Evolutionary conservation across 2,888 invertebrate genomes (phyloP).

Genomic region (Allygus modestus): DNA sequence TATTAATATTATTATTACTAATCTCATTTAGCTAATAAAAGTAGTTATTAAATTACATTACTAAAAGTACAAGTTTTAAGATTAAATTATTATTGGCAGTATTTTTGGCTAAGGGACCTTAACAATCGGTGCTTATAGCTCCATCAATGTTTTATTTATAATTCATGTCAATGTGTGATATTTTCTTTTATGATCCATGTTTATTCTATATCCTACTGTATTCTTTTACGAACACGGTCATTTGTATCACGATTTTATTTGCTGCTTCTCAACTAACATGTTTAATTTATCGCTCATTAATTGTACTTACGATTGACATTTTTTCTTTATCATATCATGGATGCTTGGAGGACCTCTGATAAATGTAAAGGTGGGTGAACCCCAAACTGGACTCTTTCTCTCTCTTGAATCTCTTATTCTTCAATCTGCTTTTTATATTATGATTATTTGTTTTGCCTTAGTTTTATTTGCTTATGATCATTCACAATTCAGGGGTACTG

Average conservation of each 20-base stretch:
- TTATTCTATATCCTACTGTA: neutral
- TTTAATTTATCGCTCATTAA: slow-evolving; percentile 1
- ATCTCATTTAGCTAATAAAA: too few species aligned
- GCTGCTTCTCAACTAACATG: neutral
- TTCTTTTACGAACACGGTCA: neutral
- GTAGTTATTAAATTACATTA: too few species aligned
- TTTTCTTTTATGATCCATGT: neutral
- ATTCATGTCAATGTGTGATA: neutral
- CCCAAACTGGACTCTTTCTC: slow-evolving; percentile 32
- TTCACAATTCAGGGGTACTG: neutral
- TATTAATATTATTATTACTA: too few species aligned
- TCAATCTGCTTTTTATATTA: slow-evolving; percentile 21
- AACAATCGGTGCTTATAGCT: neutral
- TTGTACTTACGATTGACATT: slow-evolving; percentile 15
- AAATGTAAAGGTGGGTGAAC: slow-evolving; percentile 45
- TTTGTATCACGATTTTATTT: neutral
- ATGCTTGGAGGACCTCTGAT: slow-evolving; percentile 46
- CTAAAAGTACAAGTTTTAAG: neutral
- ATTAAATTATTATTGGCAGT: slow-evolving; percentile 1
- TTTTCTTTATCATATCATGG: slow-evolving; percentile 24
- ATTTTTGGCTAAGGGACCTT: slow-evolving; percentile 30
- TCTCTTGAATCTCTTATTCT: slow-evolving; percentile 48
- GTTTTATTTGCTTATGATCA: neutral
- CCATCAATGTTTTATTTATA: neutral
- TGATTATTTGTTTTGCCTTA: neutral